phyloP scores from a whole-genome alignment of 2,797 vertebrate genomes.

The Knipowitschia caucasica region DNA sequence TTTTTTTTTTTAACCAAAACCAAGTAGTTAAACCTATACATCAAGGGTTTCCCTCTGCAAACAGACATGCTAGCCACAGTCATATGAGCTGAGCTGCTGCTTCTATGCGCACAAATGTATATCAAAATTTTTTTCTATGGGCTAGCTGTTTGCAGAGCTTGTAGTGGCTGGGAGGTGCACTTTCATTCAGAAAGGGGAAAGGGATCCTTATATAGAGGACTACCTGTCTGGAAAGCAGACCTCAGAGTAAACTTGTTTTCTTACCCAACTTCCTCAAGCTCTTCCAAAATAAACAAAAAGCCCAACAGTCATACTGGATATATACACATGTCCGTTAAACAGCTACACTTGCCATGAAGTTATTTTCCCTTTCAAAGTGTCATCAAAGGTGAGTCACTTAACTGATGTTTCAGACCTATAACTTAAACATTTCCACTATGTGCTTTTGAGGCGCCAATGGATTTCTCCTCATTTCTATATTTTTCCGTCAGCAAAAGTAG shows the following conservation, averaged over 20 bases:
- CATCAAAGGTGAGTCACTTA: constrained; percentile 50
- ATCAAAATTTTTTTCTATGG: constrained; percentile 70
- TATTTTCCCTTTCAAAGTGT: constrained; percentile 51
- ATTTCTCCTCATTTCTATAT: not conserved
- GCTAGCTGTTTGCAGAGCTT: constrained; percentile 57
- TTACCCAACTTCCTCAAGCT: constrained; percentile 72
- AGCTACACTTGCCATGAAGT: constrained; percentile 64
- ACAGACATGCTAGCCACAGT: constrained; percentile 43
- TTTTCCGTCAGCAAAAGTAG: constrained; percentile 20
- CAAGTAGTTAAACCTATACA: constrained; percentile 71
- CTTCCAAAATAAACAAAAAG: constrained; percentile 77
- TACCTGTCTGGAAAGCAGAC: constrained; percentile 73
- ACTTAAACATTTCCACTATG: not conserved
- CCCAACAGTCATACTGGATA: constrained; percentile 71
- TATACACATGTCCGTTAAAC: constrained; percentile 69
- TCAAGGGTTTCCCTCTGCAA: constrained; percentile 75
- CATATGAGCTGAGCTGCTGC: constrained; percentile 51
- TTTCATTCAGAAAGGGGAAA: constrained; percentile 52
- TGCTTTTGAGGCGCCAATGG: not conserved
- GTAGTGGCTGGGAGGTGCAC: constrained; percentile 51
- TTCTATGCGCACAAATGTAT: constrained; percentile 51
- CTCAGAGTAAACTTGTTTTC: constrained; percentile 77
- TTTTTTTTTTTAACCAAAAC: constrained; percentile 53
- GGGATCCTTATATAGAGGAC: constrained; percentile 59
- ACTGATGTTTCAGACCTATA: not conserved